phyloP scores from a whole-genome alignment of 2,888 invertebrate species.

The Odontocolon sp. region DNA sequence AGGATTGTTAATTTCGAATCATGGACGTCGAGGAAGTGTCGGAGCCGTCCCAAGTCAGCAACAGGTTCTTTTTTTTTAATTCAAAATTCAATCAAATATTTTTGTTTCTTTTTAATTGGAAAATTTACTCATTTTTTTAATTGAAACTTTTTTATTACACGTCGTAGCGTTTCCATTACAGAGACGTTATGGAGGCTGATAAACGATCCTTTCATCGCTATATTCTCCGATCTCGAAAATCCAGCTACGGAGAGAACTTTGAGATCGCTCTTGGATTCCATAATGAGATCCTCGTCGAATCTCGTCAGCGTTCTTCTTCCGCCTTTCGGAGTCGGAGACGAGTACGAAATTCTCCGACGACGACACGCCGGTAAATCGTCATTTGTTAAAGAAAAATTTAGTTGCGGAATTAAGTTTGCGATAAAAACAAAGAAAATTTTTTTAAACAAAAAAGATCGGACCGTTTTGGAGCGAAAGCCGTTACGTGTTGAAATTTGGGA shows the following conservation, averaged over 20 bases:
- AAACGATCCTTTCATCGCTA: conserved; percentile 84
- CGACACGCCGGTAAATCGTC: conserved; percentile 70
- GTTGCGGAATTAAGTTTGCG: not conserved
- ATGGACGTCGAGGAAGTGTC: conserved; percentile 51
- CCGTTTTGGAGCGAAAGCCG: too few relatives aligned
- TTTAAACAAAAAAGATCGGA: too few relatives aligned
- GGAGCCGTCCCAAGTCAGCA: conserved; percentile 42
- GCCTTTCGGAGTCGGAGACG: conserved; percentile 61
- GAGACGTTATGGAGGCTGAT: conserved; percentile 85
- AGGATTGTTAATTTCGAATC: not conserved
- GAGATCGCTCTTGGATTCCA: conserved; percentile 84
- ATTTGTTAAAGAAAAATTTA: not conserved
- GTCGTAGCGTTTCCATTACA: conserved; percentile 65
- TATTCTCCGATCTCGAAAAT: conserved; percentile 84
- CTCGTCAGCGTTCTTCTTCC: conserved; percentile 74
- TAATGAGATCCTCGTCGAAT: conserved; percentile 70
- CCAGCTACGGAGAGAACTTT: conserved; percentile 83
- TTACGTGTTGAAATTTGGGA: too few relatives aligned
- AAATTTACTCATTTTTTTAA: not conserved
- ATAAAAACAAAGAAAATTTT: not conserved
- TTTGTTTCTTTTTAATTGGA: not conserved
- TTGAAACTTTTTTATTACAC: too few relatives aligned
- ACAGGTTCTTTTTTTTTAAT: conserved; percentile 45
- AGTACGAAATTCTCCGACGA: conserved; percentile 63
- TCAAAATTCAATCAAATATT: not conserved